phyloP scores from a whole-genome alignment of 2,113 vertebrate species.

The Tragelaphus scriptus region DNA sequence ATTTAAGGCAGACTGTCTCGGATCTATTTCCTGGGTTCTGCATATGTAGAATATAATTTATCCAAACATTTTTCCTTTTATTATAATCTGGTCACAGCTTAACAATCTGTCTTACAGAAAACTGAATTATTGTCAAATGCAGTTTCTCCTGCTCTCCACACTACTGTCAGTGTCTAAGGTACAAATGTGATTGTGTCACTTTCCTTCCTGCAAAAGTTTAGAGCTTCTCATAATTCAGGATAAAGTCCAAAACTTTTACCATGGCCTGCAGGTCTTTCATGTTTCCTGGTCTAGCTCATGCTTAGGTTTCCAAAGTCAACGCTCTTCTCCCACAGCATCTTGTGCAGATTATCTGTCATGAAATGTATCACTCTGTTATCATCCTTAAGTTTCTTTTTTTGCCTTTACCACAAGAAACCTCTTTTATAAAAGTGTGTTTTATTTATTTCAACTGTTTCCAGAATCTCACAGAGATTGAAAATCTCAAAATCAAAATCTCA shows the following conservation, averaged over 20 bases:
- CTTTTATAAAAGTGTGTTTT: background rate
- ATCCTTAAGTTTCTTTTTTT: background rate
- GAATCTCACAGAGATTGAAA: background rate
- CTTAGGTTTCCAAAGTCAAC: background rate
- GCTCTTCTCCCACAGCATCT: background rate
- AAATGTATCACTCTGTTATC: background rate
- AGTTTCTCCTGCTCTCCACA: background rate
- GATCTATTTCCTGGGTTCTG: background rate
- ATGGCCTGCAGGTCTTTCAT: background rate
- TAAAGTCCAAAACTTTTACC: background rate
- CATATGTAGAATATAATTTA: background rate
- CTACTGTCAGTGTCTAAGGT: background rate
- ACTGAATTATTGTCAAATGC: background rate
- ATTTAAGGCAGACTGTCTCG: background rate
- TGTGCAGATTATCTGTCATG: background rate
- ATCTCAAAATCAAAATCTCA: background rate
- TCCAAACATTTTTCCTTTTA: background rate
- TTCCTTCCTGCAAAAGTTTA: background rate
- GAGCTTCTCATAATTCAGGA: background rate
- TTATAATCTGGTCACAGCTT: background rate
- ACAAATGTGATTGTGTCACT: background rate
- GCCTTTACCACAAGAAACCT: background rate
- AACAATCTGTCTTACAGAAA: background rate
- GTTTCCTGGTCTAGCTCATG: background rate
- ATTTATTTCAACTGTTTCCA: background rate